Conservation (phyloP, 2,888 invertebrate genomes). For the Leptarthrus brevirostris region DNA sequence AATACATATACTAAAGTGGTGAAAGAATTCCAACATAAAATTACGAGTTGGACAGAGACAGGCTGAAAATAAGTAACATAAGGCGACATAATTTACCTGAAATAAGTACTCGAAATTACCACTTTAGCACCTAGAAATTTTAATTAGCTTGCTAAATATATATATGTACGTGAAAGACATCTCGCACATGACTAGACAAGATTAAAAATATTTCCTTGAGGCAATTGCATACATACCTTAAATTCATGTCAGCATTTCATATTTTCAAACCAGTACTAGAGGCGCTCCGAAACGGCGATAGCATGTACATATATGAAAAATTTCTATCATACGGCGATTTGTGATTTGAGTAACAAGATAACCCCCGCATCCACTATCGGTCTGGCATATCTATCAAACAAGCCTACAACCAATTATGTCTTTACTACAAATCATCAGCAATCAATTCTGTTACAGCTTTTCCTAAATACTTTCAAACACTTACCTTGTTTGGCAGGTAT, state of each 20-base stretch:
- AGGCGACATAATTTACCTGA: constrained; percentile 15
- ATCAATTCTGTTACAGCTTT: constrained; percentile 50
- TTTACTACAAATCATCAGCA: constrained; percentile 55
- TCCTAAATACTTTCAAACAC: constrained; percentile 55
- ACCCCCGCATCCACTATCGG: not conserved
- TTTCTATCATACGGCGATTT: constrained; percentile 28
- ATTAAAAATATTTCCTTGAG: constrained; percentile 37
- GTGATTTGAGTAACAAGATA: too few species aligned
- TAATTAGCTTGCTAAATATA: constrained; percentile 47
- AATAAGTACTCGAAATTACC: constrained; percentile 40
- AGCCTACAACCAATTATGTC: constrained; percentile 53
- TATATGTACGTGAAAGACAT: too few species aligned
- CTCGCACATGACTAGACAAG: constrained; percentile 9
- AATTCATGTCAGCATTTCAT: constrained; percentile 37
- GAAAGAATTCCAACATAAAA: too few species aligned
- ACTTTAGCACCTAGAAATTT: constrained; percentile 39
- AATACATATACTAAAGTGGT: too few species aligned
- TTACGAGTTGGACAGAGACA: not conserved
- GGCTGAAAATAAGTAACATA: constrained; percentile 30
- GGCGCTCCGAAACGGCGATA: not conserved
- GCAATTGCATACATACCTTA: not conserved
- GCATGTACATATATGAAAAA: constrained; percentile 4
- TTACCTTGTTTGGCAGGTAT: constrained; percentile 54
- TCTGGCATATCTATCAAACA: constrained; percentile 13
- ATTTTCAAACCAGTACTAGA: constrained; percentile 2